A percentile compares a stretch with the other conserved stretches of the same genome.
phyloP scores from a whole-genome alignment of 2,888 invertebrate genomes.

The Abscondita cerata region DNA sequence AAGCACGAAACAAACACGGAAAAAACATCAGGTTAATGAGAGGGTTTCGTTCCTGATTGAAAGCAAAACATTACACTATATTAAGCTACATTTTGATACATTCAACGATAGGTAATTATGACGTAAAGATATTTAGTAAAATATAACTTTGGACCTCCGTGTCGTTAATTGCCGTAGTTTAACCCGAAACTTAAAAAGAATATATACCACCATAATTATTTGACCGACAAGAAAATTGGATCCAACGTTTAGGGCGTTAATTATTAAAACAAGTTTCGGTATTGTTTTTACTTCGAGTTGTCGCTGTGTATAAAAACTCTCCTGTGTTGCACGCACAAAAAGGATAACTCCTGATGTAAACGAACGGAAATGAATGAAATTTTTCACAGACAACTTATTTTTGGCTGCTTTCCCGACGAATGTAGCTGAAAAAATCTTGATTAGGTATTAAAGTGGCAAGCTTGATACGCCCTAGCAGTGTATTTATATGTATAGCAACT shows the following conservation, averaged over 20 bases:
- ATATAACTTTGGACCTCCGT: slow-evolving; percentile 8
- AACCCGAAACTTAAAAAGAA: slow-evolving; percentile 12
- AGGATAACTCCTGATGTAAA: too few relatives aligned
- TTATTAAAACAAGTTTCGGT: slow-evolving; percentile 10
- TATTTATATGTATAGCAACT: too few relatives aligned
- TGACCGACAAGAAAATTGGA: slow-evolving; percentile 17
- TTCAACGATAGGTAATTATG: not conserved
- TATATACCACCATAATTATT: slow-evolving; percentile 15
- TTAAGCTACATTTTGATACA: slow-evolving; percentile 6
- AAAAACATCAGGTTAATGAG: slow-evolving; percentile 3
- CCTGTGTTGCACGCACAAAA: too few relatives aligned
- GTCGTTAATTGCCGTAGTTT: slow-evolving; percentile 17
- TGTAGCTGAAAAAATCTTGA: too few relatives aligned
- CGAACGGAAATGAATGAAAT: too few relatives aligned
- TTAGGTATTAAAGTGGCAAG: too few relatives aligned
- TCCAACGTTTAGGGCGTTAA: slow-evolving; percentile 15
- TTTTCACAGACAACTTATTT: too few relatives aligned
- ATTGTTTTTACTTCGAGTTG: too few relatives aligned
- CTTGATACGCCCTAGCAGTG: too few relatives aligned
- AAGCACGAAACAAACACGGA: not conserved
- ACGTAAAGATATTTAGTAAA: not conserved
- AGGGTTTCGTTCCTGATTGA: not conserved
- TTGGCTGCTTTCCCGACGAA: too few relatives aligned
- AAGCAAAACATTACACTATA: slow-evolving; percentile 8
- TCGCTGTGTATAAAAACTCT: not conserved